Base-by-base conservation (phyloP, 2,113 vertebrate species). In the Dolichallabes microphthalmus region DNA sequence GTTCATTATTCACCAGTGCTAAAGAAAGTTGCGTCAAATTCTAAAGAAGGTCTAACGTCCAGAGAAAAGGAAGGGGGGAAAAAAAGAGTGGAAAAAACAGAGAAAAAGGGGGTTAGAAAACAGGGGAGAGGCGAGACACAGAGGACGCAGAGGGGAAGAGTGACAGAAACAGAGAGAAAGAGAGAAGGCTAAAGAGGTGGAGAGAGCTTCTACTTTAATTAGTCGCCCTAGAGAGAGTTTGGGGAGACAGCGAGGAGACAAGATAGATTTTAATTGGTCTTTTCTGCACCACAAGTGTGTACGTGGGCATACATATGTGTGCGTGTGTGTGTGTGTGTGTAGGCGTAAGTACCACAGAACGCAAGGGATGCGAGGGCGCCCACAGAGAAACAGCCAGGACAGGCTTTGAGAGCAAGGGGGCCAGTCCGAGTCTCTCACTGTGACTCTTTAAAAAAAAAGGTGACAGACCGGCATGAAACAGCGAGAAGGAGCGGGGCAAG, bases 241-340 rank as follows among this genome's bases (percentile, higher is more conserved):
- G 80, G 78, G 81, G 80, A 88, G 86, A 90, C 88, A 89, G 88
- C 52, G 84, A 92, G 84, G 87, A 93, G 90, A 93, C 82, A 90
- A 94, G 92, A 93, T 89, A 80, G 91, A 91, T 92, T 93, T 94
- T 95, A 95, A 95, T 95, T 95, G 94, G 95, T 89, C 93, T 93
- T 90, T 76, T 86, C 87, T 87, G 86, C 61, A 71, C 66, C 64
- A 82, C 27, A 61, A 82, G n/a, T 69, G 78, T 88, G 78, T 35
- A 35, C 32, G 32, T 35, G 32, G 32, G 32, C 32, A 35, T 35
- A 35, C 32, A 35, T 35, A 35, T 35, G 32, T 35, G 53, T 55
- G 60, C 11, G 61, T 30, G 63, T 0, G 63, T 27, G 61, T 17
- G 27, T 17, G 64, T 20, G 52, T 25, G 79, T 87, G 17, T 20